phyloP scores from a whole-genome alignment of 2,888 invertebrate genomes.

The Trichopria drosophilae region DNA sequence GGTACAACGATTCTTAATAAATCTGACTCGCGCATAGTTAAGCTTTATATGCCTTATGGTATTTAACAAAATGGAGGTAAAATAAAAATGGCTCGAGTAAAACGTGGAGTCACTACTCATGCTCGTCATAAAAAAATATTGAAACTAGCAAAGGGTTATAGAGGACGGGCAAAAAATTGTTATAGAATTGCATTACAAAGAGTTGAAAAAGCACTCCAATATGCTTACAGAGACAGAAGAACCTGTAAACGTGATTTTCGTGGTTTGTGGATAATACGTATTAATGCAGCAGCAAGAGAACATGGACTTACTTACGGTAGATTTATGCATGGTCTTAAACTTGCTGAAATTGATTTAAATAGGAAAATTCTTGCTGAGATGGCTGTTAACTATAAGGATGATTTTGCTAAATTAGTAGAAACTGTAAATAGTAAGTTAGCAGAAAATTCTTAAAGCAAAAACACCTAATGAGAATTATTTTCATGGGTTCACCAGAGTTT shows the following conservation, averaged over 20 bases:
- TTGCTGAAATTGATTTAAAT: slow-evolving; percentile 13
- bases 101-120: slow-evolving; percentile 12
- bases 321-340: slow-evolving; percentile 13
- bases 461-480: slow-evolving; percentile 18
- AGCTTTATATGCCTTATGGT: slow-evolving; percentile 17
- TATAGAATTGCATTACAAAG: slow-evolving; percentile 12
- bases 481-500: slow-evolving; percentile 15
- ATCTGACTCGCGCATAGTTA: slow-evolving; percentile 8
- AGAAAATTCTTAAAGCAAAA: slow-evolving; percentile 21
- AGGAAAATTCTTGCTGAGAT: slow-evolving; percentile 16
- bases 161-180: slow-evolving; percentile 14
- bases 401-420: slow-evolving; percentile 14
- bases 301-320: slow-evolving; percentile 10
- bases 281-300: slow-evolving; percentile 19
- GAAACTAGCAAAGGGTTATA: slow-evolving; percentile 19
- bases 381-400: slow-evolving; percentile 12
- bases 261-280: slow-evolving; percentile 13
- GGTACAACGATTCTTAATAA: slow-evolving; percentile 14
- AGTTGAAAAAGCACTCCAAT: slow-evolving; percentile 17
- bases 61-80: slow-evolving; percentile 20
- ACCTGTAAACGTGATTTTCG: slow-evolving; percentile 17
- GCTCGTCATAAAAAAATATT: slow-evolving; percentile 18
- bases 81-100: slow-evolving; percentile 18
- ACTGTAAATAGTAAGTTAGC: slow-evolving; percentile 17
- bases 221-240: slow-evolving; percentile 16